Conservation (phyloP, 1,140 invertebrate species). For the Plutomurus gul region DNA sequence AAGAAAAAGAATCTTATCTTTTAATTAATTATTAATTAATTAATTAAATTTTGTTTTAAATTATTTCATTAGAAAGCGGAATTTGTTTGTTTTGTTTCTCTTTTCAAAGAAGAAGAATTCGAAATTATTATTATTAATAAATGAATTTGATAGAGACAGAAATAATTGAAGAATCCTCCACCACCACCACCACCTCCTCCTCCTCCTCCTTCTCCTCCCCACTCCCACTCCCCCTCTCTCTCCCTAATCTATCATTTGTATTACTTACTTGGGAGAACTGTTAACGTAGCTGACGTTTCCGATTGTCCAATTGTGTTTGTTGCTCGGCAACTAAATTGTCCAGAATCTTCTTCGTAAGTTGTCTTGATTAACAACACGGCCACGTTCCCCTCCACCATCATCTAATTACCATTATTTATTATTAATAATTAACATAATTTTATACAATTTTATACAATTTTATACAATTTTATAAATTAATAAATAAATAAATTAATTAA, state of each 20-base stretch:
- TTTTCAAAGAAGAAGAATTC: neutral
- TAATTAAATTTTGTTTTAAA: too few species aligned
- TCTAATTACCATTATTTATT: slow-evolving; percentile 65
- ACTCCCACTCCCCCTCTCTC: too few species aligned
- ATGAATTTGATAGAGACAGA: neutral
- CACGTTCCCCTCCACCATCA: slow-evolving; percentile 88
- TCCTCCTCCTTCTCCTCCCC: neutral
- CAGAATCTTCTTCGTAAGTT: slow-evolving; percentile 92
- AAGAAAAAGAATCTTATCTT: neutral
- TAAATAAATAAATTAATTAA: neutral
- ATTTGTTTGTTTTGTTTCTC: neutral
- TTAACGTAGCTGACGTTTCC: slow-evolving; percentile 88
- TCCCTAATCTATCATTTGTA: slow-evolving; percentile 57
- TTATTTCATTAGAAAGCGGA: neutral
- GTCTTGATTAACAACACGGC: slow-evolving; percentile 86
- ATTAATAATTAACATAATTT: too few species aligned
- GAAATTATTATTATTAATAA: neutral
- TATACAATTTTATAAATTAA: neutral
- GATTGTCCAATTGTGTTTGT: slow-evolving; percentile 88
- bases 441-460: neutral
- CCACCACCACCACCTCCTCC: neutral
- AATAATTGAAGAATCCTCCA: neutral
- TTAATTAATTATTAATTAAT: too few species aligned
- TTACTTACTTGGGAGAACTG: slow-evolving; percentile 93
- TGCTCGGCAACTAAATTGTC: slow-evolving; percentile 86